Percentiles rank a stretch among this genome's conserved stretches.
Evolutionary conservation across 2,888 invertebrate genomes (phyloP).

Genomic region (Erebia ligea): DNA sequence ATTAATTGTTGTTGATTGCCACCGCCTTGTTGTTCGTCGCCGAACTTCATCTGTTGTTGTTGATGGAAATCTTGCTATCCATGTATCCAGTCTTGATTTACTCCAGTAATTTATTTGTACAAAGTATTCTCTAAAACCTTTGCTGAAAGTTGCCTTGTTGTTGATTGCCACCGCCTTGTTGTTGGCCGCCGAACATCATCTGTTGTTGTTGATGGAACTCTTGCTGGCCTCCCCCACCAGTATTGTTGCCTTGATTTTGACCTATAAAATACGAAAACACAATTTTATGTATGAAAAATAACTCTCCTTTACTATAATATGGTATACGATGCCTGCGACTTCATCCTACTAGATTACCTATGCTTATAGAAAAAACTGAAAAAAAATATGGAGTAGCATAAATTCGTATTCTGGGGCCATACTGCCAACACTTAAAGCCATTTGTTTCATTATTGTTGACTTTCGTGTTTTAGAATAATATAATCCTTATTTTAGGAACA

Average conservation of each 20-base stretch:
- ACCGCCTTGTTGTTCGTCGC: neutral
- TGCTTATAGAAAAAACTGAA: too few species aligned
- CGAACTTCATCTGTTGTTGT: neutral
- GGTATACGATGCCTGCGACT: neutral
- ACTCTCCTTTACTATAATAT: too few species aligned
- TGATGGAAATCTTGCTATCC: neutral
- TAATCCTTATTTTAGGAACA: too few species aligned
- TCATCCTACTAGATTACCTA: too few species aligned
- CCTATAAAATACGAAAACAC: conserved; percentile 49
- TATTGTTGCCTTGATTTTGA: conserved; percentile 75
- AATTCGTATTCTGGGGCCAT: too few species aligned
- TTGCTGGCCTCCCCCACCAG: conserved; percentile 66
- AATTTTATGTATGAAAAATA: neutral
- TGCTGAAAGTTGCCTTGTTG: conserved; percentile 88
- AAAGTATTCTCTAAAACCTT: conserved; percentile 74
- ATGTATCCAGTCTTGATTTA: neutral
- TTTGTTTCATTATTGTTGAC: too few species aligned
- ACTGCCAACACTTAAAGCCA: too few species aligned
- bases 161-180: conserved; percentile 78
- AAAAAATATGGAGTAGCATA: too few species aligned
- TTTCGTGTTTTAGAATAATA: too few species aligned
- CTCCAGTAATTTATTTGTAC: neutral
- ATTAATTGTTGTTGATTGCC: neutral
- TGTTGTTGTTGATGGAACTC: conserved; percentile 86
- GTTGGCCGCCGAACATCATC: conserved; percentile 87